These are phyloP conservation scores for Diceros bicornis DNA, from an alignment of 2,797 vertebrate genomes.

Conservation along the genomic window DNA sequence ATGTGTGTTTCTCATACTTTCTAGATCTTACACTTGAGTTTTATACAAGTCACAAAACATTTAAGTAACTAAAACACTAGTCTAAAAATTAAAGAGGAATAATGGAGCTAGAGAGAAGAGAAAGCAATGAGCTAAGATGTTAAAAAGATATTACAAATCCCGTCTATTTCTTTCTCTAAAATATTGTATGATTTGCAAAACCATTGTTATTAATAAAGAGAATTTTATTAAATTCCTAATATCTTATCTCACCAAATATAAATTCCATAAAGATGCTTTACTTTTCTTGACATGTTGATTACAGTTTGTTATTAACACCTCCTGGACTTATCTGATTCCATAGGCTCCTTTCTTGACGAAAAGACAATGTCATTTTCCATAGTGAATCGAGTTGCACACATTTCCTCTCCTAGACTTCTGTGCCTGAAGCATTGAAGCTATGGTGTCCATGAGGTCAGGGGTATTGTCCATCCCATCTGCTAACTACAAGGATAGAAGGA, in stretches of 20 bases:
- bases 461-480: not conserved
- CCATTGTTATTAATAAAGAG: conserved; percentile 52
- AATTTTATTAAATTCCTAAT: conserved; percentile 62
- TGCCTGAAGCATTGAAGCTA: not conserved
- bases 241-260: not conserved
- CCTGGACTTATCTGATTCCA: conserved; percentile 12
- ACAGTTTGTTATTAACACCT: conserved; percentile 41
- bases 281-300: conserved; percentile 40
- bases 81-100: not conserved
- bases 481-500: not conserved
- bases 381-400: not conserved
- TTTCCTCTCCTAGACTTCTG: not conserved
- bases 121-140: conserved; percentile 2
- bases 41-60: not conserved
- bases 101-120: conserved; percentile 34
- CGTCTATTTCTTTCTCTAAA: not conserved
- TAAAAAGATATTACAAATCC: conserved; percentile 8
- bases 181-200: conserved; percentile 50
- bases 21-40: not conserved
- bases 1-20: not conserved
- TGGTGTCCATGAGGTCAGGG: not conserved
- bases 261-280: conserved; percentile 45
- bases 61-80: not conserved
- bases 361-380: not conserved
- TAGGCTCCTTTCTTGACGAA: conserved; percentile 25